Evolutionary conservation across 2,113 vertebrate genomes (phyloP).

Genomic region (Nycticryphes semicollaris): DNA sequence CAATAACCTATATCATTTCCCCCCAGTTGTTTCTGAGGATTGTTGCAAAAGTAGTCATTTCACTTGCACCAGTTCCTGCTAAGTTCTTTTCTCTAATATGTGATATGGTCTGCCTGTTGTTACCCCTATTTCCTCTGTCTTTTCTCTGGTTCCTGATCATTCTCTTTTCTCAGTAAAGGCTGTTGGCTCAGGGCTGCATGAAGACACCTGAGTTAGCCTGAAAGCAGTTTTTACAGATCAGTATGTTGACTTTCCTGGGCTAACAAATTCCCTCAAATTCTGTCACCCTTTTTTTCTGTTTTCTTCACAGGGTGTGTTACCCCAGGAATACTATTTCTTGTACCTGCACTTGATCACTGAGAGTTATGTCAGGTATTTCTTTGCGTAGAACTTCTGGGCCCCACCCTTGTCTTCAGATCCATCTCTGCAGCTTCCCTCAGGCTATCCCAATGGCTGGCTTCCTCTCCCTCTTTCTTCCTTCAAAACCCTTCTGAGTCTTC

Average conservation of each 20-base stretch:
- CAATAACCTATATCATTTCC: not conserved
- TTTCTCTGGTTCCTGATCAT: not conserved
- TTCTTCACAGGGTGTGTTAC: not conserved
- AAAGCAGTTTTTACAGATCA: not conserved
- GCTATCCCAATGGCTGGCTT: not conserved
- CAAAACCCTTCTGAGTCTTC: not conserved
- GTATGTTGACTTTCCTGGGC: not conserved
- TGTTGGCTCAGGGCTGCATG: not conserved
- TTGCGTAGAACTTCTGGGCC: not conserved
- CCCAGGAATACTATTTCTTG: not conserved
- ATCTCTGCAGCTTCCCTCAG: not conserved
- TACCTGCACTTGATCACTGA: not conserved
- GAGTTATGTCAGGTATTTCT: not conserved
- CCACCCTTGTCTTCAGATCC: not conserved
- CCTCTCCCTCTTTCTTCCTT: not conserved
- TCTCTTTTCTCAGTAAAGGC: not conserved
- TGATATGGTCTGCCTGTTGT: not conserved
- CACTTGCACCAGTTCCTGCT: not conserved
- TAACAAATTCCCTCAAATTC: not conserved
- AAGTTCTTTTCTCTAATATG: not conserved
- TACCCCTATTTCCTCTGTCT: not conserved
- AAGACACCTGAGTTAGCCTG: not conserved
- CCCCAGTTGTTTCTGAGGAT: not conserved
- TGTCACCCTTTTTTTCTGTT: not conserved
- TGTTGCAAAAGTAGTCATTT: not conserved